Evolutionary conservation across 1,140 invertebrate genomes (phyloP).

Genomic region (Lepidurus arcticus): DNA sequence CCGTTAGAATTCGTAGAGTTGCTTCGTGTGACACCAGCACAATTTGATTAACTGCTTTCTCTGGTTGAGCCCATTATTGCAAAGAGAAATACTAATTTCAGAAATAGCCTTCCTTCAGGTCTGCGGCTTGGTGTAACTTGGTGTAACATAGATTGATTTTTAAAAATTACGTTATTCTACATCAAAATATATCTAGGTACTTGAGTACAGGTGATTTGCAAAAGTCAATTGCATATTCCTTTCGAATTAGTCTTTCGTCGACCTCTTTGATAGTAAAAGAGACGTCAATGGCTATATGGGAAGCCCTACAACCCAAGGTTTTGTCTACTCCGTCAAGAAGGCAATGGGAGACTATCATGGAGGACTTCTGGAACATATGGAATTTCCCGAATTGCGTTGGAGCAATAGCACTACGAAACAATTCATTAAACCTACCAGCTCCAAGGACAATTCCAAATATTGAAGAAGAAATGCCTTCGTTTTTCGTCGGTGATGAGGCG

Average conservation of each 20-base stretch:
- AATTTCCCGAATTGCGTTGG: neutral
- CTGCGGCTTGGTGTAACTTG: too few species aligned
- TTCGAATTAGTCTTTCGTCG: neutral
- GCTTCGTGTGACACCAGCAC: too few species aligned
- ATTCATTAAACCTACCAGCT: constrained; percentile 40
- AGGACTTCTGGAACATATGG: neutral
- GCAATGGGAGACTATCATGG: neutral
- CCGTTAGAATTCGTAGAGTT: too few species aligned
- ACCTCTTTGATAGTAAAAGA: neutral
- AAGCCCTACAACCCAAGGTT: neutral
- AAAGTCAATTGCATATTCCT: neutral
- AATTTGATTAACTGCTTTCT: too few species aligned
- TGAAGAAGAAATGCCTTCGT: constrained; percentile 5
- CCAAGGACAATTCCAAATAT: constrained; percentile 37
- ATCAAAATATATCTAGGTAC: too few species aligned
- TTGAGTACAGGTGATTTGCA: too few species aligned
- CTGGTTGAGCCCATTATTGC: too few species aligned
- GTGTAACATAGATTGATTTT: too few species aligned
- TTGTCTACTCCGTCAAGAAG: neutral
- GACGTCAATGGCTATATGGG: neutral
- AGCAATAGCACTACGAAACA: constrained; percentile 38
- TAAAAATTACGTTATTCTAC: too few species aligned
- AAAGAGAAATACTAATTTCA: too few species aligned
- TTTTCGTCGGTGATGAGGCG: neutral
- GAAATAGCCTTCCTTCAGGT: too few species aligned